phyloP scores from a whole-genome alignment of 2,113 vertebrate genomes.

The Rhadina sibilatrix region DNA sequence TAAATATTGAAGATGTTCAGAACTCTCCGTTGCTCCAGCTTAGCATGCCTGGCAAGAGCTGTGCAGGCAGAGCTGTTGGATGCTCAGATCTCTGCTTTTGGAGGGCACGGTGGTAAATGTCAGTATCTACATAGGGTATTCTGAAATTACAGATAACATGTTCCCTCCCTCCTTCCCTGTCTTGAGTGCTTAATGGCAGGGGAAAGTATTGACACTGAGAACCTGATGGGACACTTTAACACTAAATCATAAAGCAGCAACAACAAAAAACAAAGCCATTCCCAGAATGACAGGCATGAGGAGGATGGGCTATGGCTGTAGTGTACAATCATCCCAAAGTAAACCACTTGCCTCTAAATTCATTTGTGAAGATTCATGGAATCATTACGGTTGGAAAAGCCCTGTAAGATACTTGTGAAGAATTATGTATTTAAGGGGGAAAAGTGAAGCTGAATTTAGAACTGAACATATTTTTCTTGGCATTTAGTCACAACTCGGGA shows the following conservation, averaged over 20 bases:
- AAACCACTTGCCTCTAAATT: neutral
- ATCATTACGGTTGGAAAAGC: neutral
- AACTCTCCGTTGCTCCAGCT: neutral
- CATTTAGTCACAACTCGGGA: neutral
- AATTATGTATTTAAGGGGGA: neutral
- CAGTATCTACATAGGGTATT: neutral
- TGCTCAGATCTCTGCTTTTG: neutral
- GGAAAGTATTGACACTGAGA: neutral
- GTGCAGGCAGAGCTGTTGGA: neutral
- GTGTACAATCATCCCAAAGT: neutral
- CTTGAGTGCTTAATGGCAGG: neutral
- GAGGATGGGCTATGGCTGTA: neutral
- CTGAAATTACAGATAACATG: neutral
- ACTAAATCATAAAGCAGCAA: neutral
- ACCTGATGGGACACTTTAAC: neutral
- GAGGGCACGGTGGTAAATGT: neutral
- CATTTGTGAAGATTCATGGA: neutral
- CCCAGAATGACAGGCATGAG: neutral
- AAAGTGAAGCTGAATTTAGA: neutral
- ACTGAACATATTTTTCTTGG: neutral
- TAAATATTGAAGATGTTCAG: conserved; percentile 53
- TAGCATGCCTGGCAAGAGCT: neutral
- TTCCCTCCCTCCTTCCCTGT: neutral
- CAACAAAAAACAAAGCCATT: neutral
- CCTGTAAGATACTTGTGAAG: neutral